Evolutionary conservation across 1,140 invertebrate species (phyloP).

Genomic region (Heliothis virescens): DNA sequence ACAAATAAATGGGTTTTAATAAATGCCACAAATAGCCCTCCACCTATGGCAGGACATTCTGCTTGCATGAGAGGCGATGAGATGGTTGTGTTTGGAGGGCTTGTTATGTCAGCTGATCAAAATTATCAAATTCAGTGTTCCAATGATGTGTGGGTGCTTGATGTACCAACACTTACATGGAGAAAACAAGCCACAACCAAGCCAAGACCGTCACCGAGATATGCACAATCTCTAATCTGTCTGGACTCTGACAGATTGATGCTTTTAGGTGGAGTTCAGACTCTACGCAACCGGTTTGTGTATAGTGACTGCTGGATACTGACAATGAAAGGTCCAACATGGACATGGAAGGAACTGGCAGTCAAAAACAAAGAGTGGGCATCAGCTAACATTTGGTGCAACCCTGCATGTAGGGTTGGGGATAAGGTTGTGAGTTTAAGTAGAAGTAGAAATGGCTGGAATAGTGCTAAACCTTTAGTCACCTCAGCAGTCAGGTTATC

Average conservation of each 20-base stretch:
- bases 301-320: conserved; percentile 89
- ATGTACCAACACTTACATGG: conserved; percentile 93
- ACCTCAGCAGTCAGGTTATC: conserved; percentile 82
- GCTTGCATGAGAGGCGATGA: conserved; percentile 94
- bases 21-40: conserved; percentile 89
- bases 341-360: conserved; percentile 93
- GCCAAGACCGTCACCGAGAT: conserved; percentile 92
- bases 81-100: conserved; percentile 97
- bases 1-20: conserved; percentile 94
- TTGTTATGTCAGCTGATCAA: conserved; percentile 78
- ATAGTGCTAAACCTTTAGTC: conserved; percentile 80
- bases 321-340: conserved; percentile 88
- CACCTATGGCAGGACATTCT: conserved; percentile 96
- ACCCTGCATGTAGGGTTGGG: conserved; percentile 93
- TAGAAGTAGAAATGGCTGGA: conserved; percentile 85
- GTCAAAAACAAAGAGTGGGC: conserved; percentile 92
- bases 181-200: conserved; percentile 89
- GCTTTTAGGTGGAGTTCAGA: conserved; percentile 90
- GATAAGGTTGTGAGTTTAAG: conserved; percentile 90
- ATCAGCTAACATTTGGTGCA: conserved; percentile 96
- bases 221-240: conserved; percentile 95
- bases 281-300: conserved; percentile 83
- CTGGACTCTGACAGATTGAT: conserved; percentile 90
- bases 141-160: conserved; percentile 96
- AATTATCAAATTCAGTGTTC: conserved; percentile 88